Percentiles rank a stretch among this genome's conserved stretches.
Evolutionary conservation across 1,140 invertebrate species (phyloP).

Genomic region (Tachypleus tridentatus): DNA sequence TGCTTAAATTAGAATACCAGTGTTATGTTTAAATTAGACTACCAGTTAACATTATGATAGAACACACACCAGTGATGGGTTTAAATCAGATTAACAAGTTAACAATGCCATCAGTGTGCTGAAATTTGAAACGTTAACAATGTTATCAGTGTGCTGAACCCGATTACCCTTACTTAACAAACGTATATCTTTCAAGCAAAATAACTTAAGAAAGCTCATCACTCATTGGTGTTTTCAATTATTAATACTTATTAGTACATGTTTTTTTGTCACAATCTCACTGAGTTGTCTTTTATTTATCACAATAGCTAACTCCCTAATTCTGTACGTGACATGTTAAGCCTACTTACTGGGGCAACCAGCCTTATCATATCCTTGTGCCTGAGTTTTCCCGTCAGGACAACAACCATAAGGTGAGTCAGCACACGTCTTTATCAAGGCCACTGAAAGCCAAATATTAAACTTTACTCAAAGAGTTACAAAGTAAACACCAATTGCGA

Average conservation of each 20-base stretch:
- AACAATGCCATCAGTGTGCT: too few relatives aligned
- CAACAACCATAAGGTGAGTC: slow-evolving; percentile 48
- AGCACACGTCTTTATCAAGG: slow-evolving; percentile 19
- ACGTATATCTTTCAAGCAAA: background rate
- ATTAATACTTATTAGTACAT: background rate
- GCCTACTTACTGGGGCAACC: slow-evolving; percentile 53
- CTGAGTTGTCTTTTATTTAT: background rate
- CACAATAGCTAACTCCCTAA: background rate
- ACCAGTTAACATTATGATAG: too few relatives aligned
- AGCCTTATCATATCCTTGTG: slow-evolving; percentile 59
- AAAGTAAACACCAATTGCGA: too few relatives aligned
- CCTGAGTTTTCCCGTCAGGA: slow-evolving; percentile 66
- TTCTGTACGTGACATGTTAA: slow-evolving; percentile 22
- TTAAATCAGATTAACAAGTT: too few relatives aligned
- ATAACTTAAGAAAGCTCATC: background rate
- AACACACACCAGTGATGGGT: too few relatives aligned
- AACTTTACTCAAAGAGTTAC: too few relatives aligned
- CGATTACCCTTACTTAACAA: background rate
- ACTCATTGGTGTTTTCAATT: background rate
- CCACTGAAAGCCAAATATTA: too few relatives aligned
- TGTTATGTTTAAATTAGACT: too few relatives aligned
- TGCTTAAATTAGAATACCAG: too few relatives aligned
- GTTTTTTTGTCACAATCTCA: background rate
- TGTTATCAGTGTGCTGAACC: background rate
- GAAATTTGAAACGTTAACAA: too few relatives aligned